Conservation (phyloP, 2,888 invertebrate species). For the Ectemnius lituratus region DNA sequence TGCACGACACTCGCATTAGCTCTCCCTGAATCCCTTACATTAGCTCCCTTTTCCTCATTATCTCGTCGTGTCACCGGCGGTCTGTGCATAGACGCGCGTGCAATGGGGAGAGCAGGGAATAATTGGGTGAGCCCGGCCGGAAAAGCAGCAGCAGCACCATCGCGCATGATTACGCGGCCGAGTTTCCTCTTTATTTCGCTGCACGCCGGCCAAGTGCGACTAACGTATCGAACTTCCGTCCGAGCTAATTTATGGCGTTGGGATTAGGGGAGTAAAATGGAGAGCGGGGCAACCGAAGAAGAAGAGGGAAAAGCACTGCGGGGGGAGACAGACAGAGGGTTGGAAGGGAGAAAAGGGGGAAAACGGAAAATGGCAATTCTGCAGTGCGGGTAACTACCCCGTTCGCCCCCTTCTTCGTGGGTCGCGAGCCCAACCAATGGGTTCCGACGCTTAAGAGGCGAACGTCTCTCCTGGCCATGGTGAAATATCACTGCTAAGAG, state of each 20-base stretch:
- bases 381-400: constrained; percentile 68
- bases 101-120: not conserved
- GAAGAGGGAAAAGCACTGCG: no score
- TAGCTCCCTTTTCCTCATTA: no score
- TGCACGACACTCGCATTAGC: no score
- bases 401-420: constrained; percentile 39
- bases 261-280: constrained; percentile 71
- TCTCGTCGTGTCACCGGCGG: no score
- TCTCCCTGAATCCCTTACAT: no score
- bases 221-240: constrained; percentile 72
- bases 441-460: constrained; percentile 61
- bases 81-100: not conserved
- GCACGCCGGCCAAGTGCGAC: constrained; percentile 64
- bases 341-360: constrained; percentile 10
- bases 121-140: constrained; percentile 20
- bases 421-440: constrained; percentile 42
- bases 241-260: constrained; percentile 69
- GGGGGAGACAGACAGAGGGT: not conserved
- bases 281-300: constrained; percentile 65
- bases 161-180: constrained; percentile 44
- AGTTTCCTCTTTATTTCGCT: constrained; percentile 55
- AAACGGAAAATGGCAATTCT: constrained; percentile 72
- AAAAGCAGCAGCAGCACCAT: constrained; percentile 10
- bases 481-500: constrained; percentile 71
- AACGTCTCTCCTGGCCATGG: constrained; percentile 56